Evolutionary conservation across 1,140 invertebrate genomes (phyloP).

Genomic region (Branchinecta lynchi): DNA sequence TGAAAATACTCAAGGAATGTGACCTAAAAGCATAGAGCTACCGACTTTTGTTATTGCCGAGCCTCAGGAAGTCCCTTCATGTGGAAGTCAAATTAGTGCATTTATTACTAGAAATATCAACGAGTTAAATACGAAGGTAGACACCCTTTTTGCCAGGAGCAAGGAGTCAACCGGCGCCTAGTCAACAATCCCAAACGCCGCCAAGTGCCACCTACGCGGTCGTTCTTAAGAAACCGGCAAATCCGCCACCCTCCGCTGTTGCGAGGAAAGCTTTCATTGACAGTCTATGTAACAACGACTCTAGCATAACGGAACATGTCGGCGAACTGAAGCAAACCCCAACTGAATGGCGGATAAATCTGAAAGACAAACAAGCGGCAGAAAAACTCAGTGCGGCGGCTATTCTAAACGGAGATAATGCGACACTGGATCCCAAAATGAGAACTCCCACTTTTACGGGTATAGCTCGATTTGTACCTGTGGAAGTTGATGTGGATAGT

Average conservation of each 20-base stretch:
- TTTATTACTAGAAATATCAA: background rate
- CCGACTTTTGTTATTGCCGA: constrained; percentile 2
- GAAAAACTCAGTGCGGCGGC: background rate
- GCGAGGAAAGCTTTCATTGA: background rate
- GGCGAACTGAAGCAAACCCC: constrained; percentile 1
- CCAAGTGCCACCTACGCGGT: background rate
- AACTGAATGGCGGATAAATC: background rate
- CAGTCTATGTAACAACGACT: constrained; percentile 3
- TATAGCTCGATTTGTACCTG: background rate
- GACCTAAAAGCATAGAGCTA: background rate
- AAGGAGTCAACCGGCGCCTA: background rate
- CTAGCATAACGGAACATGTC: background rate
- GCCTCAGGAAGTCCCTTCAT: background rate
- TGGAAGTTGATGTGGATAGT: background rate
- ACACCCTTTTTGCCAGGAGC: background rate
- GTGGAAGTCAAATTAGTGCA: background rate
- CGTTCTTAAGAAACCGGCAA: background rate
- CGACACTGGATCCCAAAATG: constrained; percentile 4
- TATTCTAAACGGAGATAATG: background rate
- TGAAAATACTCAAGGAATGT: background rate
- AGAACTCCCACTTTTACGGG: background rate
- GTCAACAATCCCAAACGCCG: background rate
- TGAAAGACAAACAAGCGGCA: background rate
- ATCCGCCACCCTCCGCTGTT: background rate
- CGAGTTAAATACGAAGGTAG: background rate